These are phyloP conservation scores for Xanthorhoe designata DNA, from an alignment of 2,888 invertebrate genomes.

Conservation along the genomic window DNA sequence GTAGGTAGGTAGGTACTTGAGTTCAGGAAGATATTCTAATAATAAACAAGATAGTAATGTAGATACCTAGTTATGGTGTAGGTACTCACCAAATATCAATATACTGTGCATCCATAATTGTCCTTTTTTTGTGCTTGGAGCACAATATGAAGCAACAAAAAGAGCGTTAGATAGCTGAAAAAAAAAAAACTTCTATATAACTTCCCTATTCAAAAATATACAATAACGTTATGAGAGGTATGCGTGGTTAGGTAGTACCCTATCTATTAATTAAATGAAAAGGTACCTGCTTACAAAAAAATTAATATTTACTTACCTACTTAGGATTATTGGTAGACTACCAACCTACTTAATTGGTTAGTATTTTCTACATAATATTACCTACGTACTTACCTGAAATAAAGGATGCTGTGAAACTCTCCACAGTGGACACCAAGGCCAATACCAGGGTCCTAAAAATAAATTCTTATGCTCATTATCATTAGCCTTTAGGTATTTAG, in stretches of 20 bases:
- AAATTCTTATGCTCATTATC: not conserved
- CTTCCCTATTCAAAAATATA: too few relatives aligned
- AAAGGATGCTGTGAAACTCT: slow-evolving; percentile 90
- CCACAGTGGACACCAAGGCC: slow-evolving; percentile 91
- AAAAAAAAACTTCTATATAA: not conserved
- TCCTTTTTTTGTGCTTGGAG: slow-evolving; percentile 92
- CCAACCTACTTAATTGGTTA: too few relatives aligned
- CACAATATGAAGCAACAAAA: slow-evolving; percentile 92
- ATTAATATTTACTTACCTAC: too few relatives aligned
- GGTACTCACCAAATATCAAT: slow-evolving; percentile 89
- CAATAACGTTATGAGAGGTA: too few relatives aligned
- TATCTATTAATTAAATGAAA: too few relatives aligned
- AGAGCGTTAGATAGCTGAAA: slow-evolving; percentile 91
- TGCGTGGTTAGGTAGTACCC: not conserved
- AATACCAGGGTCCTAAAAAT: slow-evolving; percentile 84
- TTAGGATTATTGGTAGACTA: too few relatives aligned
- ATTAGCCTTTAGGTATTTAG: too few relatives aligned
- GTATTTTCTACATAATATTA: not conserved
- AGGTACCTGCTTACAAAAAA: not conserved
- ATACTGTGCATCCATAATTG: slow-evolving; percentile 93
- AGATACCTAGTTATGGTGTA: too few relatives aligned
- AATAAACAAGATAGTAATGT: too few relatives aligned
- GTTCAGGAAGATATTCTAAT: too few relatives aligned
- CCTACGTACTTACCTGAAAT: slow-evolving; percentile 68
- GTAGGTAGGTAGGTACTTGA: too few relatives aligned